A percentile compares a stretch with the other conserved stretches of the same genome.
phyloP scores from a whole-genome alignment of 2,797 vertebrate genomes.

The Tapera naevia region DNA sequence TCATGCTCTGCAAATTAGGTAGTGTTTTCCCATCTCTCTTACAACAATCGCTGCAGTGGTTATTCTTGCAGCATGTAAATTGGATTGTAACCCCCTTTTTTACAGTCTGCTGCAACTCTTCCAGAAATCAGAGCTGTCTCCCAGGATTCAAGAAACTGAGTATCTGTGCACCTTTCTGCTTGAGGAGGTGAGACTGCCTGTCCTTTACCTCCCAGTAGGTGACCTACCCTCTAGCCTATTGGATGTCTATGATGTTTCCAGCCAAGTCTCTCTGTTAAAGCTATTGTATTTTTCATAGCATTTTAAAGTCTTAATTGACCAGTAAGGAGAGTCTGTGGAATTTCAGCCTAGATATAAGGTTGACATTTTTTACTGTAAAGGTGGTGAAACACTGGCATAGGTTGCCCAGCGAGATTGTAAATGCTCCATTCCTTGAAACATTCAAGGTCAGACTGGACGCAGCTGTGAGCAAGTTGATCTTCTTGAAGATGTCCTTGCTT shows the following conservation, averaged over 20 bases:
- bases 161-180: not conserved
- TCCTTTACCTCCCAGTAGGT: not conserved
- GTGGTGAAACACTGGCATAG: not conserved
- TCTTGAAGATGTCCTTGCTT: not conserved
- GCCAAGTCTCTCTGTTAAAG: not conserved
- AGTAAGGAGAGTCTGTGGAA: not conserved
- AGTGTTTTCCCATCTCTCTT: not conserved
- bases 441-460: not conserved
- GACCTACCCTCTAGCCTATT: not conserved
- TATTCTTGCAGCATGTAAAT: not conserved
- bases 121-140: not conserved
- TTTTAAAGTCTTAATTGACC: not conserved
- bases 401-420: not conserved
- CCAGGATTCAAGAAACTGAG: not conserved
- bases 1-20: not conserved
- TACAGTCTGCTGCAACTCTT: not conserved
- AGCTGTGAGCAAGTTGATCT: not conserved
- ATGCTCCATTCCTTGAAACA: not conserved
- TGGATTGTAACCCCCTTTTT: not conserved
- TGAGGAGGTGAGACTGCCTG: not conserved
- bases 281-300: not conserved
- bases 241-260: not conserved
- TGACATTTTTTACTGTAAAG: fast-evolving
- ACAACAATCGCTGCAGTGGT: not conserved
- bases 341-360: not conserved